phyloP scores from a whole-genome alignment of 2,888 invertebrate genomes.

The Sylvicola cinctus region DNA sequence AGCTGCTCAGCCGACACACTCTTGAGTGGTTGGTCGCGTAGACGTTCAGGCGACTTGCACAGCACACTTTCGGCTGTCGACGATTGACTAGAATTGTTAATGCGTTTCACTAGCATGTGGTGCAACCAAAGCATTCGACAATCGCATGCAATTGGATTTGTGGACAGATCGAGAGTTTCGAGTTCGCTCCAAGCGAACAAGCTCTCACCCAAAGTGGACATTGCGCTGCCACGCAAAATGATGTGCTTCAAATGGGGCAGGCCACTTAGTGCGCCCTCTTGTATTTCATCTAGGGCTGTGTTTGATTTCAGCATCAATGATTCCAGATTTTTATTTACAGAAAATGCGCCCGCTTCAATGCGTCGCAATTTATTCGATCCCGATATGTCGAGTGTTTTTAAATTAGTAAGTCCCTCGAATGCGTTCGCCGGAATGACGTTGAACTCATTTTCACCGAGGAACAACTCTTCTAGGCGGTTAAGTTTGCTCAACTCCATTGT shows the following conservation, averaged over 20 bases:
- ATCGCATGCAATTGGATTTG: constrained; percentile 64
- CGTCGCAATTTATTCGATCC: constrained; percentile 52
- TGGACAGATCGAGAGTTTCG: constrained; percentile 52
- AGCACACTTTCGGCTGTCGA: constrained; percentile 26
- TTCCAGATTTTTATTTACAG: constrained; percentile 63
- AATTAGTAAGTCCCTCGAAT: constrained; percentile 56
- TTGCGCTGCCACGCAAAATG: constrained; percentile 56
- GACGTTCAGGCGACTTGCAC: constrained; percentile 49
- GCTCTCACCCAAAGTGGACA: constrained; percentile 53
- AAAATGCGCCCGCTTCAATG: constrained; percentile 57
- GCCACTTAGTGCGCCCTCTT: constrained; percentile 57
- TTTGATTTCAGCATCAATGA: constrained; percentile 55
- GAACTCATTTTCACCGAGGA: constrained; percentile 68
- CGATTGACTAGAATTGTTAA: constrained; percentile 12
- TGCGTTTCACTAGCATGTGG: constrained; percentile 32
- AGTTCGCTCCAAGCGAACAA: constrained; percentile 62
- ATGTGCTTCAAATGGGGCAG: constrained; percentile 60
- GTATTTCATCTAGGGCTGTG: constrained; percentile 47
- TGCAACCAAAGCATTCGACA: constrained; percentile 64
- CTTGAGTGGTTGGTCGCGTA: constrained; percentile 46
- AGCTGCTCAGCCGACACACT: constrained; percentile 53
- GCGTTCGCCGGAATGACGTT: constrained; percentile 45
- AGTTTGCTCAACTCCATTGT: constrained; percentile 51
- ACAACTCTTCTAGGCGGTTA: constrained; percentile 55
- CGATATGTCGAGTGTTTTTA: constrained; percentile 55